Evolutionary conservation across 2,888 invertebrate genomes (phyloP).

Genomic region (Drosophila ezoana): DNA sequence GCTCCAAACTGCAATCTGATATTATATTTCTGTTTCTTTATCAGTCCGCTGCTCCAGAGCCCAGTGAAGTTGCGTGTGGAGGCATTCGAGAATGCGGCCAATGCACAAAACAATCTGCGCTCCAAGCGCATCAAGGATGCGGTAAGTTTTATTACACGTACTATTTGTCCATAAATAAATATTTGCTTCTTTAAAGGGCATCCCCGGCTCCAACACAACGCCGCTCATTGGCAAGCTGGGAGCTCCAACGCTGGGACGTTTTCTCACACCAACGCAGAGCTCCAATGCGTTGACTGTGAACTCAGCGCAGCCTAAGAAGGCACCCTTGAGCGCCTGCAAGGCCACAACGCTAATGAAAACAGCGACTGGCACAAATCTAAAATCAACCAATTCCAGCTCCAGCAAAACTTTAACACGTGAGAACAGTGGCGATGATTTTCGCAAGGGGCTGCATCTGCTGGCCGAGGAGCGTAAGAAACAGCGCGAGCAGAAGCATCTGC

Average conservation of each 20-base stretch:
- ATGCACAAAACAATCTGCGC: conserved; percentile 58
- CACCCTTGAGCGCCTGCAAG: conserved; percentile 81
- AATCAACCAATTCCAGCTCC: conserved; percentile 58
- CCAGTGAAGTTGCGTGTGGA: conserved; percentile 88
- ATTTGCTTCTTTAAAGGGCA: conserved; percentile 10
- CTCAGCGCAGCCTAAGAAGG: conserved; percentile 73
- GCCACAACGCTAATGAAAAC: conserved; percentile 69
- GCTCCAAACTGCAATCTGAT: not conserved
- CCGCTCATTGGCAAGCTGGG: conserved; percentile 78
- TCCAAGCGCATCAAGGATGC: conserved; percentile 78
- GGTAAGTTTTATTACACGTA: conserved; percentile 53
- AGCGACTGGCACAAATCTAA: conserved; percentile 63
- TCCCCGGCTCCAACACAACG: conserved; percentile 59
- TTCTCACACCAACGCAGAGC: conserved; percentile 82
- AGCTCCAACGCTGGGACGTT: conserved; percentile 76
- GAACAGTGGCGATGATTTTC: conserved; percentile 83
- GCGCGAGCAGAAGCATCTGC: conserved; percentile 83
- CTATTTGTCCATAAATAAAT: not conserved
- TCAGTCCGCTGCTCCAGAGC: conserved; percentile 87
- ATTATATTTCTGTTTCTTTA: conserved; percentile 70
- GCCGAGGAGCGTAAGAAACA: conserved; percentile 84
- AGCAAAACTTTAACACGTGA: conserved; percentile 79
- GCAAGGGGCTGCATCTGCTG: conserved; percentile 76
- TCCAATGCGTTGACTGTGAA: conserved; percentile 56
- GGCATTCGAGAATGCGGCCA: conserved; percentile 86